Evolutionary conservation across 2,113 vertebrate genomes (phyloP).

Genomic region (Copsychus sechellarum): DNA sequence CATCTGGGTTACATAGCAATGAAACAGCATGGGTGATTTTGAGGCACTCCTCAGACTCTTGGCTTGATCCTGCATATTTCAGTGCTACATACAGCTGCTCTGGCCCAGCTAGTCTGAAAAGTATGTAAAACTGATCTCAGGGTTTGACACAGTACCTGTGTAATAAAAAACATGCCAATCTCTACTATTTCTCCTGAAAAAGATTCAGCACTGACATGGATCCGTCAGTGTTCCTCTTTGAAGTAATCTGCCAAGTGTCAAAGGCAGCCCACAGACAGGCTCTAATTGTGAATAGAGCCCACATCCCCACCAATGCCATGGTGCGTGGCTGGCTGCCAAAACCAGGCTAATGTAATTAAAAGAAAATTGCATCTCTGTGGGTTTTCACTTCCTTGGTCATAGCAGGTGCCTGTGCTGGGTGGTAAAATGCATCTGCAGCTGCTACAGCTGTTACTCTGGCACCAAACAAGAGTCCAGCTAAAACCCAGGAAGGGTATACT

Average conservation of each 20-base stretch:
- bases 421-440: conserved; percentile 63
- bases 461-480: conserved; percentile 35
- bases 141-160: not conserved
- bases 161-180: not conserved
- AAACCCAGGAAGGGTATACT: conserved; percentile 51
- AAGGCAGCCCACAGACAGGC: not conserved
- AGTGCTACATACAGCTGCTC: not conserved
- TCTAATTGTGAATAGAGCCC: conserved; percentile 14
- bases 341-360: conserved; percentile 44
- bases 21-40: not conserved
- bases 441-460: conserved; percentile 71
- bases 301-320: not conserved
- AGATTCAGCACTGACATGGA: not conserved
- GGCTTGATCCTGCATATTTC: not conserved
- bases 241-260: not conserved
- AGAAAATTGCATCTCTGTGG: conserved; percentile 66
- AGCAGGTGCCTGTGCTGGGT: conserved; percentile 63
- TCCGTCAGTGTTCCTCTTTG: not conserved
- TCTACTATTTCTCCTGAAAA: not conserved
- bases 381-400: conserved; percentile 56
- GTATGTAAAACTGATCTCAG: not conserved
- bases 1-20: not conserved
- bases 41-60: not conserved
- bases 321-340: conserved; percentile 50
- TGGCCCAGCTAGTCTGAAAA: not conserved